phyloP scores from a whole-genome alignment of 1,140 invertebrate species.

The Drosophila mauritiana region DNA sequence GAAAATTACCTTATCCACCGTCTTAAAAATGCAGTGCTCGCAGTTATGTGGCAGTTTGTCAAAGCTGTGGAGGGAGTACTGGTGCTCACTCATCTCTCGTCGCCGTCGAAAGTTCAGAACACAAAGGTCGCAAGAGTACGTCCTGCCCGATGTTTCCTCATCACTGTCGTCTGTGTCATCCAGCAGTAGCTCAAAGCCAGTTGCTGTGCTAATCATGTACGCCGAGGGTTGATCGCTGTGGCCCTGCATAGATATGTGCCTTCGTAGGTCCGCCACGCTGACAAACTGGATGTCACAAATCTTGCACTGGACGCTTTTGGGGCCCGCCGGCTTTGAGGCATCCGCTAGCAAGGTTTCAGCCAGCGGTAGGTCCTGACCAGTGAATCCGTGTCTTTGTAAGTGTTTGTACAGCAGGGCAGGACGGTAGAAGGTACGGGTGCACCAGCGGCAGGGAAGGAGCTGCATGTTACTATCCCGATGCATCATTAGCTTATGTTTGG shows the following conservation, averaged over 20 bases:
- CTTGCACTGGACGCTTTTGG: conserved; percentile 68
- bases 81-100: conserved; percentile 65
- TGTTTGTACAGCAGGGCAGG: conserved; percentile 84
- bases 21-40: conserved; percentile 64
- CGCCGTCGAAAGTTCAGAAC: conserved; percentile 53
- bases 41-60: conserved; percentile 65
- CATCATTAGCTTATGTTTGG: conserved; percentile 85
- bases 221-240: conserved; percentile 31
- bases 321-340: conserved; percentile 57
- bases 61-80: conserved; percentile 65
- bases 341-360: conserved; percentile 68
- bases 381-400: conserved; percentile 69
- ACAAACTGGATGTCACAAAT: conserved; percentile 66
- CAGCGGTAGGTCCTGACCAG: conserved; percentile 54
- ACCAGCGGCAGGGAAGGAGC: conserved; percentile 85
- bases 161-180: conserved; percentile 77
- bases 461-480: conserved; percentile 81
- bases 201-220: conserved; percentile 71
- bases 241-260: conserved; percentile 52
- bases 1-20: conserved; percentile 48
- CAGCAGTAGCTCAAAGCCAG: conserved; percentile 64
- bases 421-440: conserved; percentile 86
- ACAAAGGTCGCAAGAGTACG: conserved; percentile 61
- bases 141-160: conserved; percentile 32
- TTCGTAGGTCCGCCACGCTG: conserved; percentile 58